These are phyloP conservation scores for Alectoris magna DNA, from an alignment of 2,797 vertebrate genomes.

Conservation along the genomic window DNA sequence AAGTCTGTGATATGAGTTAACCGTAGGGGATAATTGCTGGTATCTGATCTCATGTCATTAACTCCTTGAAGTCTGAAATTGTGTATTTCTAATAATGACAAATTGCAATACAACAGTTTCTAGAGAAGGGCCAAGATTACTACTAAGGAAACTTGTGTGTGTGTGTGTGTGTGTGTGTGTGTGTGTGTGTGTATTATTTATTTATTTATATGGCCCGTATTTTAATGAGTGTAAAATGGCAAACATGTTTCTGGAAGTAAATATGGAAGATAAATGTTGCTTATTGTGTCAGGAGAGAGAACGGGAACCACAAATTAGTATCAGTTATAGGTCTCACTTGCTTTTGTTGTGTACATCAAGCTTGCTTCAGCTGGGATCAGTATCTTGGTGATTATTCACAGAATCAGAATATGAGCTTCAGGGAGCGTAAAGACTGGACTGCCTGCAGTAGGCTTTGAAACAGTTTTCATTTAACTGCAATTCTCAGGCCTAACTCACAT, in stretches of 20 bases:
- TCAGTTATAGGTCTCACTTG: neutral
- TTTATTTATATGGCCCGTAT: neutral
- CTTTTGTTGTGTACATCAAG: neutral
- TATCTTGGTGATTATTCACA: neutral
- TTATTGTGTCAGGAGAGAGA: neutral
- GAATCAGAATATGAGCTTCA: neutral
- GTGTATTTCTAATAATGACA: neutral
- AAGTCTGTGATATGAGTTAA: slow-evolving; percentile 31
- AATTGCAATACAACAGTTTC: neutral
- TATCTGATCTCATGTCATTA: neutral
- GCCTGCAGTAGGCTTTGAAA: neutral
- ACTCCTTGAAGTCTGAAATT: neutral
- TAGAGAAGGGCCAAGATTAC: neutral
- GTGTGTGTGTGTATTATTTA: too few relatives aligned
- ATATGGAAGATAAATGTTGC: neutral
- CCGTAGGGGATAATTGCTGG: neutral
- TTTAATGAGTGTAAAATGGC: neutral
- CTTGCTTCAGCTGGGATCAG: neutral
- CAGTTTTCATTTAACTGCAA: neutral
- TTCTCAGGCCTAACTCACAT: neutral
- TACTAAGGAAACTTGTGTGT: neutral
- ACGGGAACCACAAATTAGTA: neutral
- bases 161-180: neutral
- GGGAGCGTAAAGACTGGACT: neutral
- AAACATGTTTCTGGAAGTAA: neutral